Conservation (phyloP, 2,113 vertebrate species). For the Onychostoma macrolepis region DNA sequence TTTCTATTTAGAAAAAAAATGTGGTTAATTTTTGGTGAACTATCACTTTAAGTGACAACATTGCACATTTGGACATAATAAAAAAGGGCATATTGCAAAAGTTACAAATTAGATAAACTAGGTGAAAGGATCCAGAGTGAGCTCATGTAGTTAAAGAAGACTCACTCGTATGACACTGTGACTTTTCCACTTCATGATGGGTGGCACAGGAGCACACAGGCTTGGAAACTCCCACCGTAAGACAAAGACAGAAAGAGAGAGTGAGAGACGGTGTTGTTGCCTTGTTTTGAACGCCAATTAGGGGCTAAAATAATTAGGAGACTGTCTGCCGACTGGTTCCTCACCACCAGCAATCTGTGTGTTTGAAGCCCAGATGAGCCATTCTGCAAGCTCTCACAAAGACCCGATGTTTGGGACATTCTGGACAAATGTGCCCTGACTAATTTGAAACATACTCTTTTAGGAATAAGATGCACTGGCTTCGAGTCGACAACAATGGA, state of each 20-base stretch:
- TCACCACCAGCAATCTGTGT: slow-evolving; percentile 9
- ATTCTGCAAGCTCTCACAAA: slow-evolving; percentile 49
- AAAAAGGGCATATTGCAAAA: not conserved
- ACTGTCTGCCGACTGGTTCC: slow-evolving; percentile 48
- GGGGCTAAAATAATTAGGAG: slow-evolving; percentile 57
- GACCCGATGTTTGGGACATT: slow-evolving; percentile 43
- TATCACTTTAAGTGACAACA: not conserved
- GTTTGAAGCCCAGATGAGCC: slow-evolving; percentile 57
- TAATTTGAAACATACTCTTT: slow-evolving; percentile 53
- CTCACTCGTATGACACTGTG: not conserved
- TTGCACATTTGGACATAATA: not conserved
- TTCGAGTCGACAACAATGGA: not conserved
- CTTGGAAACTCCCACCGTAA: not conserved
- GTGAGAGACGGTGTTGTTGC: not conserved
- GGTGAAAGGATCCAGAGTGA: not conserved
- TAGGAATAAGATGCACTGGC: not conserved
- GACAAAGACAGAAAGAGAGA: slow-evolving; percentile 9
- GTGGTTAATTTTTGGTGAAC: not conserved
- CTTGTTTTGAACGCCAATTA: slow-evolving; percentile 50
- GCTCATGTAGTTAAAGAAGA: not conserved
- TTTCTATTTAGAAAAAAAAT: not conserved
- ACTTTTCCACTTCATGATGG: slow-evolving; percentile 5
- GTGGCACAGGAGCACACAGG: not conserved
- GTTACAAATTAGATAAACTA: not conserved
- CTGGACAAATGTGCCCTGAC: slow-evolving; percentile 41